Conservation (phyloP, 2,797 vertebrate species). For the Rhadinocentrus ornatus region DNA sequence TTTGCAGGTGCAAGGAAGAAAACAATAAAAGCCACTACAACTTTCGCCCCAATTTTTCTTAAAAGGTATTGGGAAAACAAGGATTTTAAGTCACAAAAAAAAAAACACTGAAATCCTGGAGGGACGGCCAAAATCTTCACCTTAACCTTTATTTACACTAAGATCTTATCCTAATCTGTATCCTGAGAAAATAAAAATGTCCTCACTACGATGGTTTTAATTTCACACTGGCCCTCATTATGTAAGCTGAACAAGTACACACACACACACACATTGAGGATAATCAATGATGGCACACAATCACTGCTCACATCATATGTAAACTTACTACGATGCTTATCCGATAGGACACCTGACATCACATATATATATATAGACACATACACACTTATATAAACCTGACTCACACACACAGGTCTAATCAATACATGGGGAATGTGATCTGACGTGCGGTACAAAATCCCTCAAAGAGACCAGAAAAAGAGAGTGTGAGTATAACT, state of each 20-base stretch:
- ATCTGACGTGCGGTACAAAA: slow-evolving; percentile 50
- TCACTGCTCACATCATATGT: slow-evolving; percentile 45
- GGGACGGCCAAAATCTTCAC: too few relatives aligned
- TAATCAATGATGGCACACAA: slow-evolving; percentile 54
- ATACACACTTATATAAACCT: slow-evolving; percentile 3
- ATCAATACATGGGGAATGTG: slow-evolving; percentile 63
- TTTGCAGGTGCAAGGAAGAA: too few relatives aligned
- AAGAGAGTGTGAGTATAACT: slow-evolving; percentile 20
- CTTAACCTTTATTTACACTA: too few relatives aligned
- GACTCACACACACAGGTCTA: slow-evolving; percentile 9
- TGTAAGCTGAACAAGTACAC: neutral
- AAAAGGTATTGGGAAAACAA: too few relatives aligned
- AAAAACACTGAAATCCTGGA: too few relatives aligned
- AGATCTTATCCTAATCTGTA: too few relatives aligned
- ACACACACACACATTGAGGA: slow-evolving; percentile 20
- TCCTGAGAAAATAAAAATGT: too few relatives aligned
- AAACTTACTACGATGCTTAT: slow-evolving; percentile 59
- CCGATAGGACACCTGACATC: slow-evolving; percentile 54
- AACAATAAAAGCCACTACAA: too few relatives aligned
- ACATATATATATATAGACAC: slow-evolving; percentile 8
- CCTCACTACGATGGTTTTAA: neutral
- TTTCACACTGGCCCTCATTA: neutral
- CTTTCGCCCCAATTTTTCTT: too few relatives aligned
- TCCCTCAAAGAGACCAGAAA: slow-evolving; percentile 46
- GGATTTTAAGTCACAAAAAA: too few relatives aligned